A percentile compares a stretch with the other conserved stretches of the same genome.
phyloP scores from a whole-genome alignment of 2,797 vertebrate species.

The Corythornis leucogaster region DNA sequence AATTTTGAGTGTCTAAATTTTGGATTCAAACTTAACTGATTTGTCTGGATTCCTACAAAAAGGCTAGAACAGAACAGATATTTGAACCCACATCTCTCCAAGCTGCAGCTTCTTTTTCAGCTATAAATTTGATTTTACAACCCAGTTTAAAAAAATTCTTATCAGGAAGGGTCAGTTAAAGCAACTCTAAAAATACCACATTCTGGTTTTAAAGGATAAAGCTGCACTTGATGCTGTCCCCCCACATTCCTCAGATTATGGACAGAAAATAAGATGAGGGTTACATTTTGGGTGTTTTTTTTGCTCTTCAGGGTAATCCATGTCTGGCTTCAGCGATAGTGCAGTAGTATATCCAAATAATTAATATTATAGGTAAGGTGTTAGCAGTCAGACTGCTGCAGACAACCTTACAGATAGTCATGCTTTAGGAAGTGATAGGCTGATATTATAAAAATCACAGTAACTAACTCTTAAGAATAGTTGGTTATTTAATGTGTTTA shows the following conservation, averaged over 20 bases:
- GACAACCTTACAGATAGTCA: background rate
- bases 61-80: background rate
- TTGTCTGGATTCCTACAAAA: background rate
- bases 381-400: background rate
- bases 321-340: background rate
- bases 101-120: background rate
- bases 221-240: background rate
- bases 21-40: background rate
- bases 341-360: background rate
- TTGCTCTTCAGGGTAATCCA: background rate
- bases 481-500: background rate
- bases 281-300: background rate
- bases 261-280: background rate
- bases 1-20: background rate
- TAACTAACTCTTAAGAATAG: background rate
- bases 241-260: background rate
- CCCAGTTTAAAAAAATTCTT: background rate
- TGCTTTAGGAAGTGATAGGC: background rate
- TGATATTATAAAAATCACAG: background rate
- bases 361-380: background rate
- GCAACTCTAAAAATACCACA: background rate
- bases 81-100: background rate
- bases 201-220: background rate
- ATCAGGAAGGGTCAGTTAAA: background rate
- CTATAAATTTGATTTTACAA: background rate